Evolutionary conservation across 2,888 invertebrate genomes (phyloP), one percentile per base, ranked within the genome.

Genomic region (Trisateles emortualis): DNA sequence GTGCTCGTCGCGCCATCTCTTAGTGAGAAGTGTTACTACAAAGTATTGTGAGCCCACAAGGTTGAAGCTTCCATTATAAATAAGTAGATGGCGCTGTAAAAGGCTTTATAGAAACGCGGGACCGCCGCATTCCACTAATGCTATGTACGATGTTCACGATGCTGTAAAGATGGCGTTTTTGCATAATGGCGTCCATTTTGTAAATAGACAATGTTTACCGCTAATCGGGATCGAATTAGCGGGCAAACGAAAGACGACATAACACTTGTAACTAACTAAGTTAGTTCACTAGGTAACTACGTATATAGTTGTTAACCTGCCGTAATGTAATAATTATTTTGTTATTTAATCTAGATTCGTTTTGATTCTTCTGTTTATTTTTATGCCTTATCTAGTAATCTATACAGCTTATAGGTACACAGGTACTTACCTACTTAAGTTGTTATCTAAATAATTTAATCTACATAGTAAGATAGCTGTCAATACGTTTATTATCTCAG

Each of bases 121-220:
- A 16, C 17, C 29, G 29, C 42, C n/a, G 4, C 13, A 24, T 56
- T 54, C 42, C 52, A 56, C n/a, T 8, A n/a, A 36, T 47, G 44
- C 30, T 58, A 40, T 47, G 60, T 51, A 40, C 68, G 60, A 60
- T 68, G 55, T 68, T 68, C 66, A 66, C 42, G 22, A 14, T 53
- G 33, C 49, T 64, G 52, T 32, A 51, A 55, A 72, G 70, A 72
- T 66, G 70, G 72, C 66, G 68, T 54, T 59, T 53, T 44, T 32
- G 39, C 16, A 40, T 44, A 40, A n/a, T 35, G 53, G 56, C 68
- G 32, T 68, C 68, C 72, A 72, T 72, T 68, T 69, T 72, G 69
- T 69, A 64, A 65, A 68, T 64, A 64, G 41, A 53, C 44, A 52
- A 47, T 59, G 49, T 68, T 65, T 68, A 65, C 56, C 62, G 63